These are phyloP conservation scores for Ornithoptera priamus DNA, from an alignment of 2,888 invertebrate genomes.

Conservation along the genomic window DNA sequence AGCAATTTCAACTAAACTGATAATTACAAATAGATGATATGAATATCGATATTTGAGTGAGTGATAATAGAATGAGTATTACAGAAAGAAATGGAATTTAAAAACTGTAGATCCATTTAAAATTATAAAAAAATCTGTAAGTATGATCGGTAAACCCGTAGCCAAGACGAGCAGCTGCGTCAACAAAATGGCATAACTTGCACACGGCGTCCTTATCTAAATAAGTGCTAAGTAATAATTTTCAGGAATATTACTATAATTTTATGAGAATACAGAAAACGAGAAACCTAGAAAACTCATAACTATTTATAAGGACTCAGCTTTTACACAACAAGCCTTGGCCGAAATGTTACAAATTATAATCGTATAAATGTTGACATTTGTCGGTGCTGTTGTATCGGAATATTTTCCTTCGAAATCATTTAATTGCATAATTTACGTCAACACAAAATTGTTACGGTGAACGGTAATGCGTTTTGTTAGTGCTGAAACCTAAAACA, in stretches of 20 bases:
- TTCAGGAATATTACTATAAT: not conserved
- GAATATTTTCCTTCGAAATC: constrained; percentile 19
- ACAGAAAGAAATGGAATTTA: not conserved
- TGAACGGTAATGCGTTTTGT: constrained; percentile 26
- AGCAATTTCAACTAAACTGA: no score
- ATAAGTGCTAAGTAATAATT: not conserved
- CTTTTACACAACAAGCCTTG: constrained; percentile 20
- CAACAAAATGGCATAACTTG: not conserved
- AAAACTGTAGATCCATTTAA: not conserved
- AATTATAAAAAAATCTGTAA: not conserved
- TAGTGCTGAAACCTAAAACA: constrained; percentile 5
- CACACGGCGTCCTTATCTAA: not conserved
- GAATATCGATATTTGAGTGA: no score
- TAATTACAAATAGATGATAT: no score
- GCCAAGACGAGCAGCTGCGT: not conserved
- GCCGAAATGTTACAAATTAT: constrained; percentile 27
- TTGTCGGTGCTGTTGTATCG: constrained; percentile 7
- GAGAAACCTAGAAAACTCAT: not conserved
- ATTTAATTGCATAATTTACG: constrained; percentile 27
- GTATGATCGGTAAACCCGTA: not conserved
- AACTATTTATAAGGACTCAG: not conserved
- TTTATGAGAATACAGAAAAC: not conserved
- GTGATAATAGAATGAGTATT: no score
- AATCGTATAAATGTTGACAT: constrained; percentile 22
- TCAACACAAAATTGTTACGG: constrained; percentile 15